Evolutionary conservation across 2,797 vertebrate genomes (phyloP).

Genomic region (Calcarius lapponicus): DNA sequence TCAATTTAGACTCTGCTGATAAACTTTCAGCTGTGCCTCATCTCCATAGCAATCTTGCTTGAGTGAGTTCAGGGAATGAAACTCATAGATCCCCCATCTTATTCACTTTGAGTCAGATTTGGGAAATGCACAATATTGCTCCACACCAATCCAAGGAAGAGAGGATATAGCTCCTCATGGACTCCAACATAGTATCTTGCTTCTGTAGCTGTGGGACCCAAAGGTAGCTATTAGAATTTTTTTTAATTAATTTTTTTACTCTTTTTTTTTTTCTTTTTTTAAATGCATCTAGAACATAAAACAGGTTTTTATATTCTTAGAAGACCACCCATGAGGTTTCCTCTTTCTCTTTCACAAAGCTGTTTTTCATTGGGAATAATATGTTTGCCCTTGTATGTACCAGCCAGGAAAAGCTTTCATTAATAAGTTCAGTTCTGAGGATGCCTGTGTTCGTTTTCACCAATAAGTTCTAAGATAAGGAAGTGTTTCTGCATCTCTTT

Average conservation of each 20-base stretch:
- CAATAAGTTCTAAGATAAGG: neutral
- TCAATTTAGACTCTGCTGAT: neutral
- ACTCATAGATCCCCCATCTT: neutral
- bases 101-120: neutral
- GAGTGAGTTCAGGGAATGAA: neutral
- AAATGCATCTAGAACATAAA: neutral
- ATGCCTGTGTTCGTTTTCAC: neutral
- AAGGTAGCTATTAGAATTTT: neutral
- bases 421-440: neutral
- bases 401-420: neutral
- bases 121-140: neutral
- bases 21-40: neutral
- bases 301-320: neutral
- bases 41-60: neutral
- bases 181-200: neutral
- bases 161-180: neutral
- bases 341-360: neutral
- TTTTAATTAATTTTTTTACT: neutral
- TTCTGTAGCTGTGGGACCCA: neutral
- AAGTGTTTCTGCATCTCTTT: neutral
- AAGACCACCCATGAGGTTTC: slow-evolving; percentile 17
- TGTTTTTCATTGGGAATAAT: slow-evolving; percentile 18
- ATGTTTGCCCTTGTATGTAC: neutral
- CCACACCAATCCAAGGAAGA: neutral
- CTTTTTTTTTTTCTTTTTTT: too few relatives aligned